Evolutionary conservation across 1,140 invertebrate species (phyloP), one percentile per base, ranked within the genome.

Genomic region (Listronotus bonariensis): DNA sequence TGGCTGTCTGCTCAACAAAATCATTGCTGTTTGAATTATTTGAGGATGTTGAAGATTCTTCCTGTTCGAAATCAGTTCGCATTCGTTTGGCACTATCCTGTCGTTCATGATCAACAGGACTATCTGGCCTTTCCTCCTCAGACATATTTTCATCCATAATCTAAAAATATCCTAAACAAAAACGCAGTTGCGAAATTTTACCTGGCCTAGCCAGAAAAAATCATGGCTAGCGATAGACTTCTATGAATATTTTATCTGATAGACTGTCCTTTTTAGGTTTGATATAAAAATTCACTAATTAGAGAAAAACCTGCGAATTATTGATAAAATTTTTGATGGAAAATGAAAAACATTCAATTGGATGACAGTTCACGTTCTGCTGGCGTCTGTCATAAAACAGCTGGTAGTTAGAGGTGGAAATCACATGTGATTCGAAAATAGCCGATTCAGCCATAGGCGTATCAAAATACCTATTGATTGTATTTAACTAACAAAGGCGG

Each of bases 81-180:
- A 75, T 63, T 17, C 75, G 68, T 71, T 77, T 77, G 4, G 67
- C 68, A 43, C 70, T 75, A 42, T 74, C 73, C 32, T 6, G 36
- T 41, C n/a, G n/a, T n/a, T n/a, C n/a, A n/a, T n/a, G n/a, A n/a
- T n/a, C n/a, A n/a, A n/a, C n/a, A n/a, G n/a, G n/a, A n/a, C n/a
- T n/a, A n/a, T n/a, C n/a, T n/a, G n/a, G n/a, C n/a, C 53, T 38
- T 10, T 48, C 56, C 40, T 69, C 64, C 48, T 75, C 69, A 34
- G 68, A 67, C 61, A 62, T 67, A 66, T 70, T 71, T 69, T 75
- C 71, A 71, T 75, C 73, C 74, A 74, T 74, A 54, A 67, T 74
- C 71, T 74, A 76, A 68, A 75, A 71, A 72, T 74, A 72, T 18
- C 63, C 40, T 42, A 53, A 43, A 38, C 53, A 65, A 58, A 68